Base-by-base conservation (phyloP, 1,140 invertebrate genomes). In the Drosophila azteca region DNA sequence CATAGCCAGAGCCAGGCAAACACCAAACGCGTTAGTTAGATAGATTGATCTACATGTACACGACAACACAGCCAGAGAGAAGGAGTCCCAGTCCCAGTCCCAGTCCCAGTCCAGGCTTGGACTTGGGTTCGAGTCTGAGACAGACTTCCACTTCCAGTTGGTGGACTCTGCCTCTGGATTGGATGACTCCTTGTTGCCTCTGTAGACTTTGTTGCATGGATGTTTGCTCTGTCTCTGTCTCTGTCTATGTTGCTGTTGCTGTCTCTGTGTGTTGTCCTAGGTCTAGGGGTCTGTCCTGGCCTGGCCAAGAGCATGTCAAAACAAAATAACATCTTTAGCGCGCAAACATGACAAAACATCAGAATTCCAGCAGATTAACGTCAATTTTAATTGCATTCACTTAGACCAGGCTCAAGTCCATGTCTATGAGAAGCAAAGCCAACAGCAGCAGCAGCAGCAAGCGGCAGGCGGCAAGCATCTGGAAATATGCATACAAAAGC, bases 321-420 rank as follows among this genome's bases (percentile, higher is more conserved):
- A 88, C 79, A 88, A 88, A 88, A 88, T 88, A 88, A 88, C 83
- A 88, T 88, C 79, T 88, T 88, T 88, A 88, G 83, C 83, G 83
- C 83, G 84, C 83, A 88, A 88, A 88, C 83, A 88, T 88, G 83
- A 88, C 83, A 88, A 88, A 88, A 88, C 83, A 88, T 88, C 83
- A 88, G 84, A 88, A 88, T 88, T 88, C 79, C 83, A 88, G 84
- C 76, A 88, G 83, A 88, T 88, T 88, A 88, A 88, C 83, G 83
- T 88, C 83, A 88, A 88, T 88, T 88, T 88, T 88, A 88, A 88
- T 88, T 88, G 83, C 83, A 88, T 88, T 88, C 83, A 88, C 83
- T 88, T 88, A 88, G 76, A 70, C 49, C 58, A 69, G 63, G 61
- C 74, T 70, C 74, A 60, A 46, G 65, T 78, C 81, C 68, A 87